phyloP scores from a whole-genome alignment of 2,888 invertebrate genomes.

The Artemia sinica region DNA sequence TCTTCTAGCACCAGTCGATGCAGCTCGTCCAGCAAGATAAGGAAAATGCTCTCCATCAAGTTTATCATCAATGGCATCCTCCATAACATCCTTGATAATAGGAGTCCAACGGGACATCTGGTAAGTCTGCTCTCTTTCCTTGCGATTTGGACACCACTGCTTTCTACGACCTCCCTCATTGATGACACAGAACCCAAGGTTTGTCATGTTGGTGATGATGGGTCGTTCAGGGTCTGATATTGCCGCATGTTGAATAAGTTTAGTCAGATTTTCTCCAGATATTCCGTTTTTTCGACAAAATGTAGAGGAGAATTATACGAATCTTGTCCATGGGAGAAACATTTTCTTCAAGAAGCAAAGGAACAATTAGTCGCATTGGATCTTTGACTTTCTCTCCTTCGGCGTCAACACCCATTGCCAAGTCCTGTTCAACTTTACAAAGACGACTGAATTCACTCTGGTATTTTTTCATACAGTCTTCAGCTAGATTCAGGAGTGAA shows the following conservation, averaged over 20 bases:
- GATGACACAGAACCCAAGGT: conserved; percentile 82
- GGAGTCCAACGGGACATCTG: conserved; percentile 99
- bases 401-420: conserved; percentile 97
- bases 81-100: conserved; percentile 90
- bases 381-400: conserved; percentile 98
- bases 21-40: conserved; percentile 74
- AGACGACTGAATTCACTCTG: conserved; percentile 75
- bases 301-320: conserved; percentile 54
- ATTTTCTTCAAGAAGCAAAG: conserved; percentile 79
- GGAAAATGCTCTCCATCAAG: conserved; percentile 89
- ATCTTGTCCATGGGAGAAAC: conserved; percentile 42
- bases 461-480: conserved; percentile 98
- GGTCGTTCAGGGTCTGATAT: conserved; percentile 83
- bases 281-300: conserved; percentile 97
- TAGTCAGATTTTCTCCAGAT: conserved; percentile 91
- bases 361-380: conserved; percentile 97
- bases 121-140: conserved; percentile 93
- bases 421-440: conserved; percentile 94
- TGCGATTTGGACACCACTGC: conserved; percentile 67
- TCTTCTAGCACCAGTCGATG: conserved; percentile 61
- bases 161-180: conserved; percentile 77
- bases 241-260: conserved; percentile 93
- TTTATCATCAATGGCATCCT: conserved; percentile 94
- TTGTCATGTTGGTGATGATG: conserved; percentile 83
- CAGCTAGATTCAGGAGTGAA: conserved; percentile 91